Percentiles rank a stretch among this genome's conserved stretches.
Evolutionary conservation across 2,797 vertebrate genomes (phyloP).

Genomic region (Catharus ustulatus): DNA sequence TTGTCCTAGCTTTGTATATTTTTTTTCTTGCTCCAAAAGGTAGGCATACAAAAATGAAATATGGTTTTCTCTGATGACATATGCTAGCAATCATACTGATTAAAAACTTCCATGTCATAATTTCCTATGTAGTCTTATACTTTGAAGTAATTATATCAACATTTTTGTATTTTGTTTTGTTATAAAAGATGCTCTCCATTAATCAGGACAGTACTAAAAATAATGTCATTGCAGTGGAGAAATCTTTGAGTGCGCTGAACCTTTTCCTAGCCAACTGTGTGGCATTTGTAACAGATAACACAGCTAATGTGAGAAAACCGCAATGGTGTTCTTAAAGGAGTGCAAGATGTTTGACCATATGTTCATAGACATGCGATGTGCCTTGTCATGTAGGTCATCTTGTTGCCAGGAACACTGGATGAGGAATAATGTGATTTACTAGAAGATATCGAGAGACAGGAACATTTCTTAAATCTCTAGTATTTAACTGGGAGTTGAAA

Average conservation of each 20-base stretch:
- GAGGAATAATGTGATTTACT: neutral
- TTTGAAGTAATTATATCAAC: neutral
- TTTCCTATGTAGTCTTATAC: neutral
- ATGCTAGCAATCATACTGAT: neutral
- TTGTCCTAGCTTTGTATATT: neutral
- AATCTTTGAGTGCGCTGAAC: neutral
- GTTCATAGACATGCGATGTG: neutral
- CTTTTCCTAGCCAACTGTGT: neutral
- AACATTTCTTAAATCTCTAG: neutral
- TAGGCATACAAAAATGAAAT: neutral
- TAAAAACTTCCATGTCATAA: neutral
- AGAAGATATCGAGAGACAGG: neutral
- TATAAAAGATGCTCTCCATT: neutral
- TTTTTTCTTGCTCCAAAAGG: neutral
- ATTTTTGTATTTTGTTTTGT: neutral
- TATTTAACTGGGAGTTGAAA: neutral
- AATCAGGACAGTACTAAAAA: neutral
- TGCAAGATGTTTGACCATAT: slow-evolving; percentile 39
- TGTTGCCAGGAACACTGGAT: neutral
- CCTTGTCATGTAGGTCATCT: neutral
- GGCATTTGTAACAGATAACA: slow-evolving; percentile 2
- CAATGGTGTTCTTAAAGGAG: slow-evolving; percentile 9
- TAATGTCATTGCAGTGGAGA: neutral
- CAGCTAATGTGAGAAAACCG: slow-evolving; percentile 8
- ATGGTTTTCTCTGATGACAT: neutral